phyloP scores from a whole-genome alignment of 2,797 vertebrate genomes.

The Manis javanica region DNA sequence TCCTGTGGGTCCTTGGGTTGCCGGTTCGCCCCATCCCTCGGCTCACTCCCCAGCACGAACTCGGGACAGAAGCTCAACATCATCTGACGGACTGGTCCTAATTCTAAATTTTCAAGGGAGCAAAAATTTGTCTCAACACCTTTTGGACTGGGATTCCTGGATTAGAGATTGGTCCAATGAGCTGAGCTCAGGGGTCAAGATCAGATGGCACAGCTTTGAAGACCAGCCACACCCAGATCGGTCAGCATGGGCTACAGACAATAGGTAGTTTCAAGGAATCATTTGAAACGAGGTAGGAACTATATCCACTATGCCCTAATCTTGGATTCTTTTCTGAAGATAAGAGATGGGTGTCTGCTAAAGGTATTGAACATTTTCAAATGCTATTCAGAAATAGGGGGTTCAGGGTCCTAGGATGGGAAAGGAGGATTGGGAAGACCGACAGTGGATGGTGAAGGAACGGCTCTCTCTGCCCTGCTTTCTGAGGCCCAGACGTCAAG shows the following conservation, averaged over 20 bases:
- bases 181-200: not conserved
- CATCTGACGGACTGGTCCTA: not conserved
- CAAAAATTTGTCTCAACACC: not conserved
- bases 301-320: not conserved
- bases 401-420: not conserved
- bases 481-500: not conserved
- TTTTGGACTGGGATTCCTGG: not conserved
- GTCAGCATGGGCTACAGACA: not conserved
- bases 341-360: not conserved
- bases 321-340: not conserved
- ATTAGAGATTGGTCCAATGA: not conserved
- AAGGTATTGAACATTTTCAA: not conserved
- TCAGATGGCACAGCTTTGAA: not conserved
- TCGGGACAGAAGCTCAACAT: not conserved
- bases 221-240: not conserved
- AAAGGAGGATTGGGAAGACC: not conserved
- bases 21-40: not conserved
- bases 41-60: not conserved
- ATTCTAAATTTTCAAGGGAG: not conserved
- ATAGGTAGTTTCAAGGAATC: not conserved
- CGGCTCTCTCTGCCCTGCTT: not conserved
- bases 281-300: not conserved
- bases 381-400: not conserved
- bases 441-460: not conserved
- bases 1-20: not conserved